Percentiles rank a stretch among this genome's conserved stretches.
Evolutionary conservation across 2,113 vertebrate genomes (phyloP).

Genomic region (Marcusenius ussheri): DNA sequence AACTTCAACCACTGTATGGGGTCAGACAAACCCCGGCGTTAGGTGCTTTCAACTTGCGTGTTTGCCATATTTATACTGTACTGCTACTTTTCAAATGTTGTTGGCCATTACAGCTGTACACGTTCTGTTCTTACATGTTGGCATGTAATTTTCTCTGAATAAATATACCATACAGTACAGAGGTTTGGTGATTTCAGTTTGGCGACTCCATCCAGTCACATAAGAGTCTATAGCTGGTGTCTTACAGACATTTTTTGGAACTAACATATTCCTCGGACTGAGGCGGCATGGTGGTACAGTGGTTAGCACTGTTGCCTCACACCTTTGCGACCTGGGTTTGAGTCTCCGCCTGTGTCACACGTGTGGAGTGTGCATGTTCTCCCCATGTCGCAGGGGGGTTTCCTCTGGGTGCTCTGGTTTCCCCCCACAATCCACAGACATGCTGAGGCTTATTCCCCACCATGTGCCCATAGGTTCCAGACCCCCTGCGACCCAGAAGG

Average conservation of each 20-base stretch:
- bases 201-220: not conserved
- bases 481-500: too few species aligned
- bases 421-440: too few species aligned
- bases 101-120: not conserved
- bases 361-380: too few species aligned
- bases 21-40: not conserved
- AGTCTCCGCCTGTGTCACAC: too few species aligned
- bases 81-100: not conserved
- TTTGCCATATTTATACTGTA: not conserved
- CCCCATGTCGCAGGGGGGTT: too few species aligned
- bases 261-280: not conserved
- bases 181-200: not conserved
- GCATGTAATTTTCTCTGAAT: slow-evolving; percentile 1
- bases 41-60: not conserved
- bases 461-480: too few species aligned
- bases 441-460: too few species aligned
- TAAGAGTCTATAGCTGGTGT: not conserved
- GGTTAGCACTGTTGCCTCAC: too few species aligned
- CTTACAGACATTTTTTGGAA: not conserved
- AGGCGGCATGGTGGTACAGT: too few species aligned
- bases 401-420: too few species aligned
- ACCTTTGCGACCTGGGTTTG: too few species aligned
- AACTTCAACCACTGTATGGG: not conserved
- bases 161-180: not conserved
- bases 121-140: slow-evolving; percentile 2